These are phyloP conservation scores for Diaperis boleti DNA, from an alignment of 2,888 invertebrate genomes.

Conservation along the genomic window DNA sequence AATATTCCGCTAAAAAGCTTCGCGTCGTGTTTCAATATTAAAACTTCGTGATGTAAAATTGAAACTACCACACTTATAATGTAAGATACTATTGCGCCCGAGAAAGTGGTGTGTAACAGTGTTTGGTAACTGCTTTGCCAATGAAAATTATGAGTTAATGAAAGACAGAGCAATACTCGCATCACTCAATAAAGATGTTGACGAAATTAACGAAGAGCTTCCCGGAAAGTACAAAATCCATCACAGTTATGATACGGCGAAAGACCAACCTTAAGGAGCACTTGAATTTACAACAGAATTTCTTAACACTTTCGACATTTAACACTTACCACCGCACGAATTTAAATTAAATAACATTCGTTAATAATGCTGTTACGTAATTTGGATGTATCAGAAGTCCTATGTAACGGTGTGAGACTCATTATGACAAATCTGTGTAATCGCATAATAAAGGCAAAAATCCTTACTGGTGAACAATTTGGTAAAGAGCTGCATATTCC, in stretches of 20 bases:
- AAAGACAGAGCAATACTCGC: conserved; percentile 18
- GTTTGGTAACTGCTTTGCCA: neutral
- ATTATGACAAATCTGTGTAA: neutral
- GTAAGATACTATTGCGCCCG: no score
- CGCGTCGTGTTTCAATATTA: no score
- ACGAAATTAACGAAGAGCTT: conserved; percentile 24
- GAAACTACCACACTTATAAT: no score
- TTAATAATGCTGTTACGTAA: conserved; percentile 50
- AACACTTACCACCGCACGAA: conserved; percentile 49
- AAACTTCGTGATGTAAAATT: no score
- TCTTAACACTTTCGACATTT: conserved; percentile 41
- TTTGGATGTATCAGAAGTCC: conserved; percentile 41
- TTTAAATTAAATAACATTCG: conserved; percentile 46
- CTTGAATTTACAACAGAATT: conserved; percentile 29
- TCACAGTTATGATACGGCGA: conserved; percentile 29
- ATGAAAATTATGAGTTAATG: neutral
- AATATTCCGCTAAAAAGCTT: no score
- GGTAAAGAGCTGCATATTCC: neutral
- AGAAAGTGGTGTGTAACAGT: no score
- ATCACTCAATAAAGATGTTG: conserved; percentile 28
- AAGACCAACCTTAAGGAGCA: conserved; percentile 22
- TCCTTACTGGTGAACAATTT: neutral
- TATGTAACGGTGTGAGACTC: conserved; percentile 48
- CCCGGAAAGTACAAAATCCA: conserved; percentile 24
- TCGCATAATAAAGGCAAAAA: neutral